Percentiles rank a stretch among this genome's conserved stretches.
These are phyloP conservation scores for Drosophila putrida DNA, from an alignment of 2,888 invertebrate genomes.

Conservation along the genomic window DNA sequence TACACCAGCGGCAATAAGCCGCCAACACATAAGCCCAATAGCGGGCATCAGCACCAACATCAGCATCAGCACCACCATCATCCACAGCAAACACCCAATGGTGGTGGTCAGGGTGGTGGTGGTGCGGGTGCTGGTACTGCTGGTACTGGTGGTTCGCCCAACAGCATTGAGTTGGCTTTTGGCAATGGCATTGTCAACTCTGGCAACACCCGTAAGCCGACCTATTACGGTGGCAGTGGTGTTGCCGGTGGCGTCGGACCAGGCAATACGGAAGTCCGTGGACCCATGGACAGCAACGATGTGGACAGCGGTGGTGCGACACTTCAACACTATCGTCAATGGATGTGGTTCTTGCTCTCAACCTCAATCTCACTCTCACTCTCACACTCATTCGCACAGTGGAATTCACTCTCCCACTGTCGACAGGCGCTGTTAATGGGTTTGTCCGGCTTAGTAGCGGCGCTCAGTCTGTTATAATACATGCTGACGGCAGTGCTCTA, in stretches of 20 bases:
- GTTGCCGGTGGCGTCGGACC: slow-evolving; percentile 49
- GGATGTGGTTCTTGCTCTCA: slow-evolving; percentile 30
- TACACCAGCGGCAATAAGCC: slow-evolving; percentile 82
- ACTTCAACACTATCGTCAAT: slow-evolving; percentile 33
- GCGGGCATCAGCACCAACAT: slow-evolving; percentile 65
- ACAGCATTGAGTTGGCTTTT: slow-evolving; percentile 53
- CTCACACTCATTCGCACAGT: too few relatives aligned
- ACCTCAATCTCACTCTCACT: slow-evolving; percentile 13
- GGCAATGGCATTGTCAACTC: slow-evolving; percentile 49
- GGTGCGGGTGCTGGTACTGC: slow-evolving; percentile 15
- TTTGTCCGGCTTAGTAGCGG: slow-evolving; percentile 79
- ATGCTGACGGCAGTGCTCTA: slow-evolving; percentile 38
- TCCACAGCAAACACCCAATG: slow-evolving; percentile 48
- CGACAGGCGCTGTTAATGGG: slow-evolving; percentile 77
- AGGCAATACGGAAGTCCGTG: slow-evolving; percentile 79
- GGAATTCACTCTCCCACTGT: slow-evolving; percentile 18
- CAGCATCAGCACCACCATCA: slow-evolving; percentile 70
- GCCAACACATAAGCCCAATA: slow-evolving; percentile 81
- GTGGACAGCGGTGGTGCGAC: slow-evolving; percentile 63
- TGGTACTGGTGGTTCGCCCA: slow-evolving; percentile 20
- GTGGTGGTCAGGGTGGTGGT: slow-evolving; percentile 11
- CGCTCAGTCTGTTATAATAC: slow-evolving; percentile 83
- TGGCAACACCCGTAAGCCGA: slow-evolving; percentile 83
- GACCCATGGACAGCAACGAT: slow-evolving; percentile 83
- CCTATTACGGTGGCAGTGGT: slow-evolving; percentile 73